These are phyloP conservation scores for Gonatopus flavifemur DNA, from an alignment of 1,140 invertebrate species.

Conservation along the genomic window DNA sequence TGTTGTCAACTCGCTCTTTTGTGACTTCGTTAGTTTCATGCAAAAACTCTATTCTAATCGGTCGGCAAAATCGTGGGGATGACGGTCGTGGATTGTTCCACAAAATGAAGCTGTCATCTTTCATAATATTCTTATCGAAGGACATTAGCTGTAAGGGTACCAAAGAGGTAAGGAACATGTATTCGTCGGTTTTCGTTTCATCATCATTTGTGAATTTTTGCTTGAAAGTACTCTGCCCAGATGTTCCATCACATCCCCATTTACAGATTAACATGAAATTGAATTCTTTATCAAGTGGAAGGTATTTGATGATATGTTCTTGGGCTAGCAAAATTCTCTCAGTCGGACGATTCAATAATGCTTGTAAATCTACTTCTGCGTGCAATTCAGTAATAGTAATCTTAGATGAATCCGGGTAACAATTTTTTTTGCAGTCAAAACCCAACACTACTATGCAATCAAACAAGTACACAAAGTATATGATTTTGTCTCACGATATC, in stretches of 20 bases:
- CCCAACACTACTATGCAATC: no score
- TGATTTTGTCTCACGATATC: no score
- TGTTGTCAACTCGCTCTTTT: constrained; percentile 23
- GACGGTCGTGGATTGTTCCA: constrained; percentile 40
- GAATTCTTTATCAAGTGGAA: not conserved
- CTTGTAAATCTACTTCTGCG: not conserved
- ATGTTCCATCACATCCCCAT: constrained; percentile 32
- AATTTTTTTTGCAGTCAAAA: not conserved
- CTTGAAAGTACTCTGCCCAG: constrained; percentile 27
- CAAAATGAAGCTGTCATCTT: constrained; percentile 16
- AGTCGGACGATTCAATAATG: not conserved
- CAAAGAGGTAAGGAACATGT: constrained; percentile 30
- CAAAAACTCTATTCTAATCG: constrained; percentile 35
- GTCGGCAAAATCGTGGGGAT: constrained; percentile 38
- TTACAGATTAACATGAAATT: not conserved
- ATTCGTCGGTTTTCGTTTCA: constrained; percentile 18
- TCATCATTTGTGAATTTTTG: constrained; percentile 29
- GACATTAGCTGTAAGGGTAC: constrained; percentile 27
- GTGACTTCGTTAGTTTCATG: constrained; percentile 33
- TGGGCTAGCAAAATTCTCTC: not conserved
- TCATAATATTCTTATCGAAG: not conserved
- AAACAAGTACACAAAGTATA: no score
- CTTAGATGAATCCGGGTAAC: not conserved
- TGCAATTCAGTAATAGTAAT: not conserved
- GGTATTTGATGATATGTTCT: not conserved